These are phyloP conservation scores for Plodia interpunctella DNA, from an alignment of 1,140 invertebrate genomes.

Conservation along the genomic window DNA sequence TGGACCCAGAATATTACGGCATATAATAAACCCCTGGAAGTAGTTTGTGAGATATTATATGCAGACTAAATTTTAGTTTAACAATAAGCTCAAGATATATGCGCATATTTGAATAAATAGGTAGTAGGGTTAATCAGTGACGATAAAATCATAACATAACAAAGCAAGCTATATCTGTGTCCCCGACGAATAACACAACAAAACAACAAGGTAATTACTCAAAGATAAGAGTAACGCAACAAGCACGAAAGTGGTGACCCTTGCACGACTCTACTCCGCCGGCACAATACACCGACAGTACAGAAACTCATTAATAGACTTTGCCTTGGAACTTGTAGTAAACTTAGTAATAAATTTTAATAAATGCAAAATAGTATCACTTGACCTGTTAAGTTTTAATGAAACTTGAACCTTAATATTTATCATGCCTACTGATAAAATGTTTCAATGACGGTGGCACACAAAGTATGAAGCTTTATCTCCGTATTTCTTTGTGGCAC, in stretches of 20 bases:
- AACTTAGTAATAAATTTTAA: too few species aligned
- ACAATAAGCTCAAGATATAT: conserved; percentile 11
- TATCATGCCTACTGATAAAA: too few species aligned
- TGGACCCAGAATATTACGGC: background rate
- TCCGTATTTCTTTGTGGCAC: background rate
- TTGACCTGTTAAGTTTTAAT: too few species aligned
- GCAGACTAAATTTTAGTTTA: conserved; percentile 19
- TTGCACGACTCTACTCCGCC: conserved; percentile 18
- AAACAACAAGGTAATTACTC: conserved; percentile 46
- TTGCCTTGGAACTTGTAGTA: too few species aligned
- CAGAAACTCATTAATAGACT: too few species aligned
- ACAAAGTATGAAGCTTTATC: too few species aligned
- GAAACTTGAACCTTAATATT: too few species aligned
- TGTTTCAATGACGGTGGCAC: too few species aligned
- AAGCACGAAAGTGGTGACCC: conserved; percentile 32
- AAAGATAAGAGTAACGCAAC: conserved; percentile 59
- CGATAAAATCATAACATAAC: conserved; percentile 7
- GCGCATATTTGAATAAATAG: too few species aligned
- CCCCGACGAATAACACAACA: background rate
- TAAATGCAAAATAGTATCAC: too few species aligned
- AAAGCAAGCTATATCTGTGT: conserved; percentile 25
- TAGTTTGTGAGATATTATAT: too few species aligned
- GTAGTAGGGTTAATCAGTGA: too few species aligned
- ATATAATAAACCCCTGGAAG: background rate
- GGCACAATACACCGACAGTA: background rate